These are phyloP conservation scores for Sceloporus undulatus DNA, from an alignment of 2,113 vertebrate genomes.

Conservation along the genomic window DNA sequence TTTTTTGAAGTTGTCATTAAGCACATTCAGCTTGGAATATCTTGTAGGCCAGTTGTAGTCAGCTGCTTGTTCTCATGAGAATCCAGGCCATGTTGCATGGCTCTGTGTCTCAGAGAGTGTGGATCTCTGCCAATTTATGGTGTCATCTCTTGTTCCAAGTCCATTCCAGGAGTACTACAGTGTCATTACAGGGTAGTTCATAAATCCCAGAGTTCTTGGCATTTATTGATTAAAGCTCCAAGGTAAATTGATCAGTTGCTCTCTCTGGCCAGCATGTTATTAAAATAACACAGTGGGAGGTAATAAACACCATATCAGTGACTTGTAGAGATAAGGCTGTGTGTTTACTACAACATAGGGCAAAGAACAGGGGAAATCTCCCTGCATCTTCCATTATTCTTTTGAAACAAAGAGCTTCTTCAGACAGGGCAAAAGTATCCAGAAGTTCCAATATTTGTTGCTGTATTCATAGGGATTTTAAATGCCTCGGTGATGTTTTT, in stretches of 20 bases:
- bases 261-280: conserved; percentile 42
- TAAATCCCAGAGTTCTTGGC: conserved; percentile 58
- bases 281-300: conserved; percentile 60
- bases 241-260: conserved; percentile 35
- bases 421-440: no score
- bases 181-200: conserved; percentile 42
- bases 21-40: background rate
- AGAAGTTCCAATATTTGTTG: no score
- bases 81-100: background rate
- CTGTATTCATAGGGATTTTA: no score
- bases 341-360: background rate
- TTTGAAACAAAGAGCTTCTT: background rate
- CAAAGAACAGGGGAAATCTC: background rate
- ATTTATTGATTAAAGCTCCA: conserved; percentile 57
- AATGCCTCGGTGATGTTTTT: no score
- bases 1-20: no score
- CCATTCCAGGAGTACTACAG: conserved; percentile 32
- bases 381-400: background rate
- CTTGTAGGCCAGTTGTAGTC: no score
- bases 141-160: conserved; percentile 16
- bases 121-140: background rate
- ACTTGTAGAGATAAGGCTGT: background rate
- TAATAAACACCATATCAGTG: conserved; percentile 45
- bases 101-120: background rate
- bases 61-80: background rate